A percentile compares a stretch with the other conserved stretches of the same genome.
Evolutionary conservation across 2,113 vertebrate species (phyloP).

Genomic region (Helogale parvula): DNA sequence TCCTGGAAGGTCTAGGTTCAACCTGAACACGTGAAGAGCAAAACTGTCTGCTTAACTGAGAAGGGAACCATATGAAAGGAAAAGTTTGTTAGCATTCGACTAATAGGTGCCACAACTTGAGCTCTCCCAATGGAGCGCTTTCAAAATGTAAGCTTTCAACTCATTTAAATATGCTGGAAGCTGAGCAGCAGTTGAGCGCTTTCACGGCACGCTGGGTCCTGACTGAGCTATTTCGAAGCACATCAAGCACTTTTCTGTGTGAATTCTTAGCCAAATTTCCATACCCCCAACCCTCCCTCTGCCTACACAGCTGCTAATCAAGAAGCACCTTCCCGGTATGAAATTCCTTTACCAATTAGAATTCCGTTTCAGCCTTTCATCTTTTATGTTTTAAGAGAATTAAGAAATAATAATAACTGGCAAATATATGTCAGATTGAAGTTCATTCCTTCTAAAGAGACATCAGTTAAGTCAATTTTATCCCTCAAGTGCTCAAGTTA

Average conservation of each 20-base stretch:
- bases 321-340: constrained; percentile 33
- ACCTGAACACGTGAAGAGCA: constrained; percentile 1
- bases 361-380: constrained; percentile 44
- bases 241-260: constrained; percentile 23
- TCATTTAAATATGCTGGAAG: constrained; percentile 64
- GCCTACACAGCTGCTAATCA: constrained; percentile 62
- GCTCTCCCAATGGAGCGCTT: constrained; percentile 64
- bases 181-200: constrained; percentile 55
- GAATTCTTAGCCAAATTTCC: constrained; percentile 62
- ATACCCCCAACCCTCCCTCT: constrained; percentile 29
- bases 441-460: constrained; percentile 16
- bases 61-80: constrained; percentile 36
- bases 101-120: constrained; percentile 55
- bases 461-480: neutral
- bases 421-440: neutral
- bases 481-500: neutral
- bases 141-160: constrained; percentile 48
- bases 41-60: constrained; percentile 20
- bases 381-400: constrained; percentile 38
- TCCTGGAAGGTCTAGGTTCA: neutral
- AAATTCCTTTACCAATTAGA: constrained; percentile 64
- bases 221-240: constrained; percentile 54
- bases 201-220: constrained; percentile 51
- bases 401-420: constrained; percentile 67
- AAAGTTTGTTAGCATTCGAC: constrained; percentile 69